Conservation (phyloP, 64 coral and sea anemone genomes). For the Cladopsammia gracilis region DNA sequence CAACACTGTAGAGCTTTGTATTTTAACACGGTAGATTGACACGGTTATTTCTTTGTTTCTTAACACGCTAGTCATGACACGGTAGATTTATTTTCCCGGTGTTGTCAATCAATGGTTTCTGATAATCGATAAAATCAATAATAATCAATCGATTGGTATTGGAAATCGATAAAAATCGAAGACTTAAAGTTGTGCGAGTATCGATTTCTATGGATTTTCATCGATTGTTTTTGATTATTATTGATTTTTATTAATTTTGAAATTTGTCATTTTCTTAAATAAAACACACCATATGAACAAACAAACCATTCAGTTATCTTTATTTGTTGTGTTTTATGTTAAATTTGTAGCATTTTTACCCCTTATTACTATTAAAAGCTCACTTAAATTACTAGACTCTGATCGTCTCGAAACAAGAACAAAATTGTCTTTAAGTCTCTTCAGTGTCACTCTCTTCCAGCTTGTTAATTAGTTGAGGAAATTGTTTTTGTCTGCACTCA, state of each 20-base stretch:
- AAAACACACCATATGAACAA: background rate
- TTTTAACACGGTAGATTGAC: too few species aligned
- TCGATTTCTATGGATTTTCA: too few species aligned
- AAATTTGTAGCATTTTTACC: background rate
- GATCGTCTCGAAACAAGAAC: background rate
- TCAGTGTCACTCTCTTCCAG: background rate
- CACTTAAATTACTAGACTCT: too few species aligned
- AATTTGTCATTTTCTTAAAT: background rate
- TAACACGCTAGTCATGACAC: too few species aligned
- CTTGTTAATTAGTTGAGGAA: background rate
- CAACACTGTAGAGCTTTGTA: too few species aligned
- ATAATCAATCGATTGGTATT: constrained; percentile 4
- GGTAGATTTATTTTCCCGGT: too few species aligned
- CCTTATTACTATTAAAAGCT: too few species aligned
- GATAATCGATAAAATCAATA: background rate
- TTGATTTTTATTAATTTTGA: constrained; percentile 5
- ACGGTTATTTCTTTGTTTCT: too few species aligned
- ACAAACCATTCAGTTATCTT: background rate
- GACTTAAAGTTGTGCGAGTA: background rate
- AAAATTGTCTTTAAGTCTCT: background rate
- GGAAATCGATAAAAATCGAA: constrained; percentile 1
- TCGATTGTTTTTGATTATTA: background rate
- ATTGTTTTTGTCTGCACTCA: background rate
- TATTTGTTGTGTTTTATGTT: background rate
- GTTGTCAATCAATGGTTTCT: background rate